Percentiles rank a stretch among this genome's conserved stretches.
These are phyloP conservation scores for Drosophila mayaguana DNA, from an alignment of 2,888 invertebrate genomes.

Conservation along the genomic window DNA sequence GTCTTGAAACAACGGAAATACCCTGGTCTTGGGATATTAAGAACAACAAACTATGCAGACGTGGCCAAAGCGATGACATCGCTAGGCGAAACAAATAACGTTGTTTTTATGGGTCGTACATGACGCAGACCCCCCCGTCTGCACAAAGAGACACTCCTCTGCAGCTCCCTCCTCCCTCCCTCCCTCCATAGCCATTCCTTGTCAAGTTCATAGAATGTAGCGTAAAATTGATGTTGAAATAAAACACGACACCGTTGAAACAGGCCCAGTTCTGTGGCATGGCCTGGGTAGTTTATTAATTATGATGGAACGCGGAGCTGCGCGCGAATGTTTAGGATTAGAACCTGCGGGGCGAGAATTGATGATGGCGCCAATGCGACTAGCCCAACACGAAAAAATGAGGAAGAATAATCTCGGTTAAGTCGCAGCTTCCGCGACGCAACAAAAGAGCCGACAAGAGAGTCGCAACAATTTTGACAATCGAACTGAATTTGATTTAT, in stretches of 20 bases:
- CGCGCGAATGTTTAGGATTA: conserved; percentile 44
- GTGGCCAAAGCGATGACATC: conserved; percentile 55
- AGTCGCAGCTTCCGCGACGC: conserved; percentile 51
- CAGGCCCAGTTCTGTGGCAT: conserved; percentile 7
- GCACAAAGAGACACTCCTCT: not conserved
- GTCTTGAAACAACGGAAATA: too few species aligned
- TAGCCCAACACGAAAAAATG: conserved; percentile 40
- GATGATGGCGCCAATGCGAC: conserved; percentile 70
- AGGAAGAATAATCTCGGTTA: conserved; percentile 40
- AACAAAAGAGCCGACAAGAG: conserved; percentile 25
- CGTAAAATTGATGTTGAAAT: conserved; percentile 72
- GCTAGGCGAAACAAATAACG: conserved; percentile 67
- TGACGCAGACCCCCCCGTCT: conserved; percentile 31
- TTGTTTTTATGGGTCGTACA: conserved; percentile 71
- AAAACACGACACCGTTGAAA: conserved; percentile 60
- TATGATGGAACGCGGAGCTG: conserved; percentile 61
- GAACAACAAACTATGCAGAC: conserved; percentile 33
- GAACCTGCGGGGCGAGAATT: conserved; percentile 35
- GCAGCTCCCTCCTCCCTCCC: not conserved
- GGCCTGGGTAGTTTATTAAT: conserved; percentile 62
- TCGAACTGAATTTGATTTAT: conserved; percentile 55
- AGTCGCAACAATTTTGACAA: conserved; percentile 47
- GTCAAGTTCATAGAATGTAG: conserved; percentile 38
- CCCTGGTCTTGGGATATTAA: not conserved
- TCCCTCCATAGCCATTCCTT: not conserved